Evolutionary conservation across 2,888 invertebrate genomes (phyloP), one percentile per base, ranked within the genome.

Genomic region (Nudaria mundana): DNA sequence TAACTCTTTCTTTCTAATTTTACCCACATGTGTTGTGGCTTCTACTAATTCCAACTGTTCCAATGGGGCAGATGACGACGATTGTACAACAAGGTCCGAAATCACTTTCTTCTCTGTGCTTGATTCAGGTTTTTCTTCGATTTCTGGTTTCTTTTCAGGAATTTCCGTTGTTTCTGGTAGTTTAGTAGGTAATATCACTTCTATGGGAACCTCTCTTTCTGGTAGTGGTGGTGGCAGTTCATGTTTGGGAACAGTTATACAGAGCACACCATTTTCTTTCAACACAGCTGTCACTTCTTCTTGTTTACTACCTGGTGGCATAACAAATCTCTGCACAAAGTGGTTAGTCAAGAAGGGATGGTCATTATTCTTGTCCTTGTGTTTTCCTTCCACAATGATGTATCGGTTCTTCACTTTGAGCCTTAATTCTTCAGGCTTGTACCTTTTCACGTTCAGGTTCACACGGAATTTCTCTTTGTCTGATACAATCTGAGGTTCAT

Each of bases 1-100:
- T 12, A 88, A 53, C 13, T 87, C 88, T 62, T 88, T 88, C 67
- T 88, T 88, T 35, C 86, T 71, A n/a, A 83, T 87, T 55, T 87
- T 88, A 0, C 88, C 86, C 1, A 77, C 70, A 43, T 85, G 81
- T 0, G 83, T 81, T 2, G 85, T 83, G 1, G 81, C 79, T 51
- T 83, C 85, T 5, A 71, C 63, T 8, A 69, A 24, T 7, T 81
- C 82, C 7, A 78, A 37, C 39, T 79, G 75, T 20, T 81, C 81
- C 0, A 81, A 41, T 0, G 82, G 74, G 1, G 61, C 55, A 4
- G 30, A 60, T 28, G 68, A 51, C 3, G 69, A 52, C 30, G 61
- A 45, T 15, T 49, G 44, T 5, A 40, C 22, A 18, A 49, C 40
- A 6, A 38, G 41, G 7, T 37, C 23, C 22, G 51, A 42, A 6